Base-by-base conservation (phyloP, 2,888 invertebrate genomes). In the Noctua janthina region DNA sequence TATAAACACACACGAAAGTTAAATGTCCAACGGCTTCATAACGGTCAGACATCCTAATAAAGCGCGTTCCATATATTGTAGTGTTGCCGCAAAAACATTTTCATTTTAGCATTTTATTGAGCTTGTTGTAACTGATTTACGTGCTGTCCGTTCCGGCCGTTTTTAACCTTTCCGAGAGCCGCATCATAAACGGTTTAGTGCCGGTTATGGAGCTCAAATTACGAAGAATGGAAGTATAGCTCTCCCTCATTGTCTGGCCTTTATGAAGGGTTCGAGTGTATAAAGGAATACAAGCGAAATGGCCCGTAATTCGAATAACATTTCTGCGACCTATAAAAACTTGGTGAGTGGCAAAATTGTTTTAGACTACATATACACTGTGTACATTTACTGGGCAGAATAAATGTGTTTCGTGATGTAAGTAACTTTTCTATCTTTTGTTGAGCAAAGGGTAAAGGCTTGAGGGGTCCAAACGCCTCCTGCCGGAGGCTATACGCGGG, bases 121-220 rank as follows among this genome's bases (percentile, higher is more conserved):
- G 91, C 92, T 90, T 92, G 91, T 93, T 92, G 91, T 92, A 91
- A 92, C 93, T 94, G 94, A 95, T 95, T 95, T 95, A 95, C 92
- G 93, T 91, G 88, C 88, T 91, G 92, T 91, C 94, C 93, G 93
- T 93, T 94, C 94, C 94, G 94, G 93, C 90, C 93, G 90, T 93
- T 94, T 95, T 94, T 95, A 95, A 95, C 95, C 95, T 95, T 95
- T 95, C 92, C 94, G 93, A 93, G 93, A 95, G 94, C 93, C 93
- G 93, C 95, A 95, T 95, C 96, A 95, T 96, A 96, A 96, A 96
- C 94, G 94, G 95, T 95, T 96, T 95, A 95, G 95, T 95, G 93
- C 92, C 94, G 92, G 94, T 96, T 95, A 95, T 95, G 95, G 93
- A 93, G 94, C 93, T 94, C 93, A 94, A 96, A 96, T 96, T 95